Percentiles rank a stretch among this genome's conserved stretches.
These are phyloP conservation scores for Physocephala rufipes DNA, from an alignment of 2,888 invertebrate genomes.

Conservation along the genomic window DNA sequence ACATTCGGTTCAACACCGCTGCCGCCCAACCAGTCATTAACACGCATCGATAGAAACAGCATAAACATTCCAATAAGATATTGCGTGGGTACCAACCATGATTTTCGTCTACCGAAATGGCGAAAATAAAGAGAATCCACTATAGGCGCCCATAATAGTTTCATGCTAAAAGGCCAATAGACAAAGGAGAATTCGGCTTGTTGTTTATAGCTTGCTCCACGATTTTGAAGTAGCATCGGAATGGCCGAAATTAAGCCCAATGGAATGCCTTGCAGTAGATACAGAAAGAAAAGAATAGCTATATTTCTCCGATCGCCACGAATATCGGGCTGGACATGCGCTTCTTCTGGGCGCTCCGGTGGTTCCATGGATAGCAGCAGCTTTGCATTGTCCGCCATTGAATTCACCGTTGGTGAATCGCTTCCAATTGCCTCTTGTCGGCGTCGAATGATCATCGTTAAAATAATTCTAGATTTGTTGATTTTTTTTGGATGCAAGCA, in stretches of 20 bases:
- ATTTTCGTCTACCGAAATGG: conserved; percentile 91
- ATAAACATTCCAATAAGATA: conserved; percentile 91
- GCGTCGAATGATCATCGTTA: conserved; percentile 44
- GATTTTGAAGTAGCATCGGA: conserved; percentile 93
- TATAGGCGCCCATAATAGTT: conserved; percentile 97
- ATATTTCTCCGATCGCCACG: conserved; percentile 84
- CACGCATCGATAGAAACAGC: conserved; percentile 81
- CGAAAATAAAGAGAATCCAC: conserved; percentile 91
- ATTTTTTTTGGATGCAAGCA: neutral
- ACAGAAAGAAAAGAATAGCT: conserved; percentile 87
- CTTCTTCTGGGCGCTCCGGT: conserved; percentile 44
- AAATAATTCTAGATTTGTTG: neutral
- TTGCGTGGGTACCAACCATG: conserved; percentile 94
- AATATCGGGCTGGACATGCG: conserved; percentile 66
- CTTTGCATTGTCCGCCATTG: conserved; percentile 29
- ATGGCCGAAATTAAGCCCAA: conserved; percentile 93
- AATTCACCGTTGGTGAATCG: neutral
- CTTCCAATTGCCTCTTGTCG: conserved; percentile 37
- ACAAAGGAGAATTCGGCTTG: conserved; percentile 96
- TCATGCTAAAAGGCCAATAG: conserved; percentile 91
- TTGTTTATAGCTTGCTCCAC: conserved; percentile 91
- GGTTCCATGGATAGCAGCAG: conserved; percentile 22
- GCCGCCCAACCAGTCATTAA: conserved; percentile 81
- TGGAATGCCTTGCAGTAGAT: conserved; percentile 94
- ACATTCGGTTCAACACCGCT: conserved; percentile 72